A percentile compares a stretch with the other conserved stretches of the same genome.
phyloP scores from a whole-genome alignment of 2,113 vertebrate genomes.

The Perognathus longimembris region DNA sequence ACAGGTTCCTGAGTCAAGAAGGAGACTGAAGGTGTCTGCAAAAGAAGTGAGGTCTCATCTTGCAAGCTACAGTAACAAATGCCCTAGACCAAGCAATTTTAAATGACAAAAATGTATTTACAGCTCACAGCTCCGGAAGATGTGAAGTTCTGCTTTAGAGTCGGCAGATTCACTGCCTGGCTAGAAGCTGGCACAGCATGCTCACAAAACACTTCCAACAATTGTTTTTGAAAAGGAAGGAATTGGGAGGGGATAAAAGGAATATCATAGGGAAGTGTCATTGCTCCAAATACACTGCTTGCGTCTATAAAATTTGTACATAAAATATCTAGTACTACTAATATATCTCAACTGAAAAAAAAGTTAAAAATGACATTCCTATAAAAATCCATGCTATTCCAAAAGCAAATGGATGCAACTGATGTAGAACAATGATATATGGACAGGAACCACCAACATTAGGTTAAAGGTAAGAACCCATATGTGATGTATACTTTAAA shows the following conservation, averaged over 20 bases:
- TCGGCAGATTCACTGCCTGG: too few relatives aligned
- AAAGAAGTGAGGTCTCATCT: not conserved
- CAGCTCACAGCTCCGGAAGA: not conserved
- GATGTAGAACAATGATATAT: not conserved
- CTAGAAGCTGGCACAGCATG: not conserved
- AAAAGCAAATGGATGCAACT: not conserved
- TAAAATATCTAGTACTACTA: too few relatives aligned
- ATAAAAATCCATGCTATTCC: not conserved
- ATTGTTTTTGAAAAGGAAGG: too few relatives aligned
- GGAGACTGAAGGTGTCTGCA: not conserved
- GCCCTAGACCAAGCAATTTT: not conserved
- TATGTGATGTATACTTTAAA: not conserved
- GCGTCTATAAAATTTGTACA: too few relatives aligned
- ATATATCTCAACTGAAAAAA: too few relatives aligned
- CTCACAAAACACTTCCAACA: not conserved
- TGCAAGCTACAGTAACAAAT: not conserved
- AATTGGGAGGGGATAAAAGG: too few relatives aligned
- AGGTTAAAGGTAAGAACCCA: not conserved
- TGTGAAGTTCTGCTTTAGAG: not conserved
- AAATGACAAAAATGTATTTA: not conserved
- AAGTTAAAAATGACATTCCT: too few relatives aligned
- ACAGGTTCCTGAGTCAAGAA: not conserved
- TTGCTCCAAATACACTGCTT: too few relatives aligned
- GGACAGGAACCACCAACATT: not conserved
- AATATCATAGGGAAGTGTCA: too few relatives aligned